phyloP scores from a whole-genome alignment of 2,797 vertebrate species.

The Triplophysa bombifrons region DNA sequence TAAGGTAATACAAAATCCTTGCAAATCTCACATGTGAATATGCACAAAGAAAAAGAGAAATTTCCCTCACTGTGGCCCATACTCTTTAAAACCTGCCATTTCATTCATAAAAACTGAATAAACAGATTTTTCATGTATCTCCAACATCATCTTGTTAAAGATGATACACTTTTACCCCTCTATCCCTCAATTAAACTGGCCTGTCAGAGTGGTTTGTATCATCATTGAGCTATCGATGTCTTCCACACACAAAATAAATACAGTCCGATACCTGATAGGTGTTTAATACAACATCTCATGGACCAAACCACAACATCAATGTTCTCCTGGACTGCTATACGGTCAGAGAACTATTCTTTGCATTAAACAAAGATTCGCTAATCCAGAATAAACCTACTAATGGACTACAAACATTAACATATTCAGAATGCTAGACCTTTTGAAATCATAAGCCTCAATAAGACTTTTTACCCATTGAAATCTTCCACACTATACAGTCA shows the following conservation, averaged over 20 bases:
- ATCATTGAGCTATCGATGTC: conserved; percentile 14
- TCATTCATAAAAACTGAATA: background rate
- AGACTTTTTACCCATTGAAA: background rate
- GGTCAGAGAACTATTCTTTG: background rate
- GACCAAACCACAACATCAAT: background rate
- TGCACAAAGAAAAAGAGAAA: no score
- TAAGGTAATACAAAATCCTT: no score
- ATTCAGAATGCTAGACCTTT: background rate
- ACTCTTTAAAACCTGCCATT: background rate
- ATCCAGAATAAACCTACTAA: background rate
- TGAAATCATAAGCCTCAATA: no score
- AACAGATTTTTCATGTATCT: background rate
- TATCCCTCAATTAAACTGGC: conserved; percentile 6
- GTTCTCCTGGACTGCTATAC: background rate
- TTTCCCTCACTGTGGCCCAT: background rate
- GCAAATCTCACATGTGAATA: no score
- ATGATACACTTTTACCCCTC: background rate
- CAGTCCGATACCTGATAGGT: conserved; percentile 11
- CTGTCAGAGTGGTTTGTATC: conserved; percentile 1
- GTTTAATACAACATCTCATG: conserved; percentile 13
- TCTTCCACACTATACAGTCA: background rate
- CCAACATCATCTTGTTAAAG: background rate
- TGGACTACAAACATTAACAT: background rate
- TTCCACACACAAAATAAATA: conserved; percentile 19
- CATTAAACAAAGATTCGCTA: background rate